Evolutionary conservation across 1,140 invertebrate species (phyloP).

Genomic region (Trichonephila clavipes): DNA sequence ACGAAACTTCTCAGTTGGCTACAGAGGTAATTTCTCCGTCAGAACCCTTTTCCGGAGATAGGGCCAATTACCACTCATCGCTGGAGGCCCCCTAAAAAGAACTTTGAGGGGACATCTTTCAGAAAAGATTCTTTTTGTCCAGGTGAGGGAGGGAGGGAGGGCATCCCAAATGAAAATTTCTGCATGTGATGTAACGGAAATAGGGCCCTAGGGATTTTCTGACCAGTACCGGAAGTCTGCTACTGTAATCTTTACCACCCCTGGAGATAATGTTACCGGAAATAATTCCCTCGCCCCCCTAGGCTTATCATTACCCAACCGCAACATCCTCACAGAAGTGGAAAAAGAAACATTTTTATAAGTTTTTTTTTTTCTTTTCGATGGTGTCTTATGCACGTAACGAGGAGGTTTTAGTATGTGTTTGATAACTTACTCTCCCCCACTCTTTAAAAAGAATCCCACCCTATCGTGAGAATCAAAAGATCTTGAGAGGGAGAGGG

Average conservation of each 20-base stretch:
- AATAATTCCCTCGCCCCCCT: conserved; percentile 45
- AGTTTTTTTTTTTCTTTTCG: conserved; percentile 1
- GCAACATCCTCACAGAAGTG: not conserved
- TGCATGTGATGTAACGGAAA: conserved; percentile 34
- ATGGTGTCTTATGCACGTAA: not conserved
- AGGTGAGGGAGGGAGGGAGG: not conserved
- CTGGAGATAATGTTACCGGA: conserved; percentile 62
- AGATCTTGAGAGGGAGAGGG: not conserved
- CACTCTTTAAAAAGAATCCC: too few relatives aligned
- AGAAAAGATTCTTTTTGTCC: not conserved
- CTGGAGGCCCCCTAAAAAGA: not conserved
- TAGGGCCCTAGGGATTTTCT: conserved; percentile 20
- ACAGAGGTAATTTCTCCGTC: not conserved
- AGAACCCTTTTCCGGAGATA: conserved; percentile 47
- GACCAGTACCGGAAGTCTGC: conserved; percentile 59
- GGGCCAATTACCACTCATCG: conserved; percentile 44
- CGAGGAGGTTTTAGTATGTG: not conserved
- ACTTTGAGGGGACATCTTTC: not conserved
- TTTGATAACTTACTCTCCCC: not conserved
- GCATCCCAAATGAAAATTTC: not conserved
- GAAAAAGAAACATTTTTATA: conserved; percentile 58
- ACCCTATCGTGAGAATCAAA: not conserved
- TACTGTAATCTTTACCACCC: not conserved
- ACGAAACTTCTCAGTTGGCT: not conserved
- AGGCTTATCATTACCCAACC: conserved; percentile 60